A percentile compares a stretch with the other conserved stretches of the same genome.
Conservation (phyloP, 2,797 vertebrate species). For the Rhinoraja longicauda region DNA sequence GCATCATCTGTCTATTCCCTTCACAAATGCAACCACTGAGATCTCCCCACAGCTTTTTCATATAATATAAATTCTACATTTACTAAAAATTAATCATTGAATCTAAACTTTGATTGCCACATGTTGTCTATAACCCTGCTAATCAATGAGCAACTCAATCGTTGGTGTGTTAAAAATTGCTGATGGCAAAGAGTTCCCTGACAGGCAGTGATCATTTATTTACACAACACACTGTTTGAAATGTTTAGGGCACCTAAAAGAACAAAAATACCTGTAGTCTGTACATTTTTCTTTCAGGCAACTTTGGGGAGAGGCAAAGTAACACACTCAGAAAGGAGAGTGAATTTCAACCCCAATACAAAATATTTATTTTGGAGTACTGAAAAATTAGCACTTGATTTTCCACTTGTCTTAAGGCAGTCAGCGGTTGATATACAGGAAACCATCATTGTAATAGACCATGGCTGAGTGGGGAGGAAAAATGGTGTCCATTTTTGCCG, state of each 20-base stretch:
- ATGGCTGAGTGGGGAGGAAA: too few relatives aligned
- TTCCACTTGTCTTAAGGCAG: background rate
- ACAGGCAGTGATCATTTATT: too few relatives aligned
- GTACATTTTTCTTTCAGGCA: background rate
- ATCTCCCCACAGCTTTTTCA: background rate
- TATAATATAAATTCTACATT: background rate
- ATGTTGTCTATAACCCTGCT: background rate
- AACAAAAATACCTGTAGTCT: background rate
- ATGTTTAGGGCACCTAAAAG: too few relatives aligned
- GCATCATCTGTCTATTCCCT: background rate
- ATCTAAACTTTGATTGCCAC: background rate
- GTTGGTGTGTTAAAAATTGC: too few relatives aligned
- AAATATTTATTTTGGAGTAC: background rate
- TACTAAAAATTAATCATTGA: background rate
- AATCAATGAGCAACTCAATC: background rate
- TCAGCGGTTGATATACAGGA: too few relatives aligned
- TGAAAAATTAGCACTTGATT: background rate
- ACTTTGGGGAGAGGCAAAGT: too few relatives aligned
- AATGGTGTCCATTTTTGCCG: too few relatives aligned
- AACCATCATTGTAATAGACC: too few relatives aligned
- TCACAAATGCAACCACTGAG: background rate
- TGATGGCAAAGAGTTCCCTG: too few relatives aligned
- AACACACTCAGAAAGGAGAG: background rate
- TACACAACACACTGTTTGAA: too few relatives aligned
- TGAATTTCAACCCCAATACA: background rate